phyloP scores from a whole-genome alignment of 2,888 invertebrate genomes.

The Drosophila melanocephala region DNA sequence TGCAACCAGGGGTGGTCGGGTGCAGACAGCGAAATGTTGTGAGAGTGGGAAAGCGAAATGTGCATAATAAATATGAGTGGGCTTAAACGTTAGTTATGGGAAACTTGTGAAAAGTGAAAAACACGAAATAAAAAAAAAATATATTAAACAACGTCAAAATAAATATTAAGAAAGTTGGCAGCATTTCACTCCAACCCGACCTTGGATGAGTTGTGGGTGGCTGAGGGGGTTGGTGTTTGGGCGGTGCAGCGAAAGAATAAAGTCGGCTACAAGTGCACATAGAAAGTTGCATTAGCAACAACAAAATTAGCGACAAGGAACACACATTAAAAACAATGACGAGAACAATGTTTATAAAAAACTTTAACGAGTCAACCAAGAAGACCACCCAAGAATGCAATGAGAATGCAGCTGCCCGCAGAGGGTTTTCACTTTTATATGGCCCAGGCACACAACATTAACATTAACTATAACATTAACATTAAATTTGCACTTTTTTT shows the following conservation, averaged over 20 bases:
- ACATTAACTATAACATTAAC: constrained; percentile 33
- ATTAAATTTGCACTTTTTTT: constrained; percentile 54
- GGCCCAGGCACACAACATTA: constrained; percentile 21
- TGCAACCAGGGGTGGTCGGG: not conserved
- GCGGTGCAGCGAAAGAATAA: constrained; percentile 53
- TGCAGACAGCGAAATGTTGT: constrained; percentile 43
- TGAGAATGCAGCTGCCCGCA: constrained; percentile 21
- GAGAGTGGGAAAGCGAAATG: constrained; percentile 63
- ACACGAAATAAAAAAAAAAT: not conserved
- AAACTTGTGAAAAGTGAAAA: constrained; percentile 62
- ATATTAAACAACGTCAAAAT: constrained; percentile 1
- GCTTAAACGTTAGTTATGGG: constrained; percentile 60
- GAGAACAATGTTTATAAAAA: constrained; percentile 73
- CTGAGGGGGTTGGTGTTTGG: constrained; percentile 3
- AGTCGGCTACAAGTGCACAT: constrained; percentile 48
- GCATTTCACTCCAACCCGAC: constrained; percentile 33
- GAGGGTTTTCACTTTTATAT: constrained; percentile 51
- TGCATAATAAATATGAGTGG: constrained; percentile 70
- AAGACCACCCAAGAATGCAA: not conserved
- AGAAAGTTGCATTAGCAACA: constrained; percentile 69
- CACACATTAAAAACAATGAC: constrained; percentile 71
- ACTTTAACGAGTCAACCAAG: constrained; percentile 19
- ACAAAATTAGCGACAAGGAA: constrained; percentile 25
- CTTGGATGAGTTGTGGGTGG: constrained; percentile 38
- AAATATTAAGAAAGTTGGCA: constrained; percentile 30